Base-by-base conservation (phyloP, 2,797 vertebrate species). In the Pseudochromis fuscus region DNA sequence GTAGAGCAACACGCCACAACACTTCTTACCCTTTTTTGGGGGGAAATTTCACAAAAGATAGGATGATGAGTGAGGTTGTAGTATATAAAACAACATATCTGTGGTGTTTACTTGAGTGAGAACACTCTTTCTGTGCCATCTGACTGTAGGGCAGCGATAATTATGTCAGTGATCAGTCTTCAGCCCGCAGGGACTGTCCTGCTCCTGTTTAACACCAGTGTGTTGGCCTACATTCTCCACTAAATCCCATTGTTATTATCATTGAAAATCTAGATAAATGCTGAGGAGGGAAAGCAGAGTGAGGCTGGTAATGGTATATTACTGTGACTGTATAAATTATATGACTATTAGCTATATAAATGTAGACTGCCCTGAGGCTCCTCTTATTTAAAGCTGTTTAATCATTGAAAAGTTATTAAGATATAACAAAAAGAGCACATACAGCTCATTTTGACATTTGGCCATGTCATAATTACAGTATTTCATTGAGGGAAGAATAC, bases 141-240 rank as follows among this genome's bases (percentile, higher is more conserved):
- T 83, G 72, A 79, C 62, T 85, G 64, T 66, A 67, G 73, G 65
- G 73, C 74, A 75, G 67, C 42, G 63, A 86, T 87, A 89, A 89
- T 89, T 71, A 93, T 86, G 84, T 45, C 82, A 86, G 77, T 79
- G 42, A 89, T 90, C 81, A 79, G 58, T 73, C 80, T 82, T 49
- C 25, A 50, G 71, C 72, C 90, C 87, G 91, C 68, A 58, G 87
- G 91, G 88, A 84, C 70, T 70, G 79, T 84, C 75, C 88, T 91
- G 88, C 80, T 91, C 85, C 85, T 89, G 62, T 91, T 92, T 81
- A 88, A 89, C 77, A 86, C 86, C 62, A 89, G 55, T 64, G 75
- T 63, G 84, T 55, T 89, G 90, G 82, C 92, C 91, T 91, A 91
- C 71, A 89, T 93, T 84, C 78, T 67, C 60, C 57, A 69, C 66